Conservation (phyloP, 2,888 invertebrate genomes). For the Globia sparganii region DNA sequence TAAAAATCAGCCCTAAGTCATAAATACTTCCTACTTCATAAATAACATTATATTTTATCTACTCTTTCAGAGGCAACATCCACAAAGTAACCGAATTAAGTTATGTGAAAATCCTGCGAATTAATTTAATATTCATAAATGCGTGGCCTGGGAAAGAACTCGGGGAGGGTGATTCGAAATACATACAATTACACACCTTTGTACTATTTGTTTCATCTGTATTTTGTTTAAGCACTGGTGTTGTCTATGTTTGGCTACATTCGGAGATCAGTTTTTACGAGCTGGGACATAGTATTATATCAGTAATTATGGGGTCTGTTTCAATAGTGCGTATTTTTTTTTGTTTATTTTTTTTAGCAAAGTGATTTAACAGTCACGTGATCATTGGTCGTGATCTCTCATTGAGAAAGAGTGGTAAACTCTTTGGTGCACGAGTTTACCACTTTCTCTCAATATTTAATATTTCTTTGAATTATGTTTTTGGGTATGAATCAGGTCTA, state of each 20-base stretch:
- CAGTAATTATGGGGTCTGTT: neutral
- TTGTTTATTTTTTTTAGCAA: too few species aligned
- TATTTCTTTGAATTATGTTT: neutral
- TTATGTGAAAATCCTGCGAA: constrained; percentile 25
- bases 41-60: neutral
- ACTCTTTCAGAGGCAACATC: constrained; percentile 20
- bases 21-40: neutral
- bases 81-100: constrained; percentile 15
- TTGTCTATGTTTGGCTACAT: neutral
- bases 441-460: neutral
- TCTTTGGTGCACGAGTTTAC: too few species aligned
- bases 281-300: constrained; percentile 29
- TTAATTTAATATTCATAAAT: neutral
- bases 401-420: too few species aligned
- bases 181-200: neutral
- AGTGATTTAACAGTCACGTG: neutral
- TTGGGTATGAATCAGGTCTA: neutral
- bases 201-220: accelerated
- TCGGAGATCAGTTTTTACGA: constrained; percentile 22
- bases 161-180: constrained; percentile 10
- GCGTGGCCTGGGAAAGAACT: constrained; percentile 42
- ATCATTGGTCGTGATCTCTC: too few species aligned
- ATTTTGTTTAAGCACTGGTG: neutral
- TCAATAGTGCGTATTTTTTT: constrained; percentile 27
- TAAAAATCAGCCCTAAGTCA: neutral